Evolutionary conservation across 2,888 invertebrate species (phyloP).

Genomic region (Rhagonycha fulva): DNA sequence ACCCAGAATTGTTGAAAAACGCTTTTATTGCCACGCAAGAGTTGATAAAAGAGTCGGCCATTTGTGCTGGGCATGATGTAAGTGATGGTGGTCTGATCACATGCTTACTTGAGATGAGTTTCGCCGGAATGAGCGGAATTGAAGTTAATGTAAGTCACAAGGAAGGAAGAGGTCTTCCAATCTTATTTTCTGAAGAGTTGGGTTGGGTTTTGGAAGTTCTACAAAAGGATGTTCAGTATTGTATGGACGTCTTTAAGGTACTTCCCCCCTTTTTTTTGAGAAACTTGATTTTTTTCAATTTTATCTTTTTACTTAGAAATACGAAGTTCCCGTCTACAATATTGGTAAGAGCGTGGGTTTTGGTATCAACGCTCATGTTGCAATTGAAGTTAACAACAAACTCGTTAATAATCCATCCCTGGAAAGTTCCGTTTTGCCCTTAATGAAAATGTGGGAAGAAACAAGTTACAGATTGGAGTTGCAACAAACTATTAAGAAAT

Average conservation of each 20-base stretch:
- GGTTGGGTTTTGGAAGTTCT: constrained; percentile 83
- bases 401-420: constrained; percentile 58
- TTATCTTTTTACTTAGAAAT: constrained; percentile 43
- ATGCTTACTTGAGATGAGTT: constrained; percentile 93
- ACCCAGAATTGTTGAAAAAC: constrained; percentile 67
- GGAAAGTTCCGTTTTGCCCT: constrained; percentile 64
- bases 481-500: constrained; percentile 79
- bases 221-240: constrained; percentile 59
- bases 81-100: constrained; percentile 96
- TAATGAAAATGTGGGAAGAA: constrained; percentile 92
- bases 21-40: constrained; percentile 86
- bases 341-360: constrained; percentile 71
- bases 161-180: constrained; percentile 63
- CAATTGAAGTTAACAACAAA: constrained; percentile 62
- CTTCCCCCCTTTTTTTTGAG: constrained; percentile 35
- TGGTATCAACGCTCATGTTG: constrained; percentile 68
- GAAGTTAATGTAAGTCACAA: constrained; percentile 65
- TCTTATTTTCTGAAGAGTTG: constrained; percentile 84
- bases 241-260: constrained; percentile 64
- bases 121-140: constrained; percentile 86
- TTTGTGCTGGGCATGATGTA: constrained; percentile 90
- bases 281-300: not conserved
- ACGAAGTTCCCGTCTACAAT: constrained; percentile 65
- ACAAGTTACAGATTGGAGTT: constrained; percentile 90
- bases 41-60: constrained; percentile 72